Conservation (phyloP, 1,140 invertebrate genomes). For the Capitella teleta region DNA sequence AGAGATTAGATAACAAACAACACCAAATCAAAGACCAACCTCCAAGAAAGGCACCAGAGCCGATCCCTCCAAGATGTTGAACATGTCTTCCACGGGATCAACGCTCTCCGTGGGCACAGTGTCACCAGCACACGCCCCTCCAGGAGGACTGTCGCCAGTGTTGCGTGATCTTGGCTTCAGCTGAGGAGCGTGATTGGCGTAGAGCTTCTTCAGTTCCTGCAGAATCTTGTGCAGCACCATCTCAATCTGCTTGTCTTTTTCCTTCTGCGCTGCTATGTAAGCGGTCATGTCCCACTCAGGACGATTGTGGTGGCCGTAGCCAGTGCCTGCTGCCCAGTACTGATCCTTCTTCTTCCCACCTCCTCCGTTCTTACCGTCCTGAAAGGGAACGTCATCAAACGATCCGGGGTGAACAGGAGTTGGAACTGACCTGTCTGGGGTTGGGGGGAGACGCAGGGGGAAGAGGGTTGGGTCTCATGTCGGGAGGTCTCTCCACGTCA, state of each 20-base stretch:
- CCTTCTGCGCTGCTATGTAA: slow-evolving; percentile 30
- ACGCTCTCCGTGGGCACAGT: slow-evolving; percentile 10
- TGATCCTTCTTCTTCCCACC: slow-evolving; percentile 15
- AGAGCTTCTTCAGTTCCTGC: slow-evolving; percentile 18
- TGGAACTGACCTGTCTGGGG: too few relatives aligned
- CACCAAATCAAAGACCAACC: slow-evolving; percentile 14
- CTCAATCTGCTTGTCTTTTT: slow-evolving; percentile 34
- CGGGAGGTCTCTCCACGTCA: slow-evolving; percentile 9
- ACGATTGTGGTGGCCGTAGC: slow-evolving; percentile 24
- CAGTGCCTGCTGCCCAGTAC: slow-evolving; percentile 26
- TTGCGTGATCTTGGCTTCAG: slow-evolving; percentile 17
- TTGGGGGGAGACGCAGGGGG: too few relatives aligned
- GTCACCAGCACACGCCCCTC: background rate
- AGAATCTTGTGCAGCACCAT: slow-evolving; percentile 19
- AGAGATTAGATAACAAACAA: too few relatives aligned
- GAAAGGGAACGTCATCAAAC: background rate
- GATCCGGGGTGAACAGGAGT: background rate
- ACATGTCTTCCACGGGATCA: slow-evolving; percentile 27
- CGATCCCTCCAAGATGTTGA: slow-evolving; percentile 27
- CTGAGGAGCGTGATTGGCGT: slow-evolving; percentile 22
- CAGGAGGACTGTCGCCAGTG: slow-evolving; percentile 2
- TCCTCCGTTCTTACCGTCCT: too few relatives aligned
- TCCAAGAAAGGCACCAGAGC: slow-evolving; percentile 33
- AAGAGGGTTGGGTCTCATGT: background rate
- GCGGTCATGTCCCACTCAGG: slow-evolving; percentile 33